Evolutionary conservation across 2,113 vertebrate species (phyloP).

Genomic region (Noctilio leporinus): DNA sequence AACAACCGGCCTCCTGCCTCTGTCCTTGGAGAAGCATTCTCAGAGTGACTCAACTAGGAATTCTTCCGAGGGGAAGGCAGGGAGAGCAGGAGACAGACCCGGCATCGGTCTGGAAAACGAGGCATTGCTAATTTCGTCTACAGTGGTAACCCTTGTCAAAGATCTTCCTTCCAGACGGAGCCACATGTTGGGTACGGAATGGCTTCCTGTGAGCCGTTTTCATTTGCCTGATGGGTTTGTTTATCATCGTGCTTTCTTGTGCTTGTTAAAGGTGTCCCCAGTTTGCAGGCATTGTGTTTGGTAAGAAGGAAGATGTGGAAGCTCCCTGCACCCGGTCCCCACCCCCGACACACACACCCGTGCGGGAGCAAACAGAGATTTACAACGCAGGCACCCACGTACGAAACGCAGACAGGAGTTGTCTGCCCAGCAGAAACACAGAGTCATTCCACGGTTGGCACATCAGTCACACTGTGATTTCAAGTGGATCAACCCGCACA

Average conservation of each 20-base stretch:
- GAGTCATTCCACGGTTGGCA: constrained; percentile 22
- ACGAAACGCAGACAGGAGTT: constrained; percentile 39
- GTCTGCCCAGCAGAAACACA: constrained; percentile 43
- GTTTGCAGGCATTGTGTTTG: neutral
- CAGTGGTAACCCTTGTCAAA: neutral
- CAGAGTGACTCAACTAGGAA: neutral
- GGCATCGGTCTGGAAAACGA: neutral
- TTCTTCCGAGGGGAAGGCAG: neutral
- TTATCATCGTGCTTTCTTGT: neutral
- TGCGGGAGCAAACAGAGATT: neutral
- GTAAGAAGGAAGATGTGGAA: neutral
- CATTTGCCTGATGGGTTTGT: constrained; percentile 5
- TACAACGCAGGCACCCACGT: neutral
- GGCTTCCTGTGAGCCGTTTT: constrained; percentile 32
- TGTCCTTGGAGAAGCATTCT: constrained; percentile 34
- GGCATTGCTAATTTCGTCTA: neutral
- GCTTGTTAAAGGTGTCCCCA: neutral
- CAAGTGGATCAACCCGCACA: constrained; percentile 63
- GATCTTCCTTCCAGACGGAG: neutral
- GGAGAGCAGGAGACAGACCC: neutral
- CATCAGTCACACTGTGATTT: constrained; percentile 58
- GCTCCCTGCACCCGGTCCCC: neutral
- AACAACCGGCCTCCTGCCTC: neutral
- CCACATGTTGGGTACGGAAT: neutral
- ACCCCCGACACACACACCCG: neutral